Conservation (phyloP, 2,888 invertebrate genomes). For the Andrena marginata region DNA sequence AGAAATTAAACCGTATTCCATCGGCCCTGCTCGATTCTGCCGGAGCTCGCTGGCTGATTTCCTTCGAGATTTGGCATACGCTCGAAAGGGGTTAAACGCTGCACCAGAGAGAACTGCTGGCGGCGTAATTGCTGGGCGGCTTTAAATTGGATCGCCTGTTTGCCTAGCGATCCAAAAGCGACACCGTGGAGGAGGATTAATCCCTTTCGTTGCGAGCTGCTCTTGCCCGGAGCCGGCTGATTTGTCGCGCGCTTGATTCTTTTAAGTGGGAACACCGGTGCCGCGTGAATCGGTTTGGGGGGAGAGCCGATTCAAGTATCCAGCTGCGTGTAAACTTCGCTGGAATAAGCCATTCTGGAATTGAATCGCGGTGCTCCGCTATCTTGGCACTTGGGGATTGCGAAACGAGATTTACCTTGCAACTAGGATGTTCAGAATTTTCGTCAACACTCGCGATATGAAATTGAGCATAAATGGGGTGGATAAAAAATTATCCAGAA, state of each 20-base stretch:
- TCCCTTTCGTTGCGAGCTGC: background rate
- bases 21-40: slow-evolving; percentile 15
- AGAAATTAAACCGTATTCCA: slow-evolving; percentile 57
- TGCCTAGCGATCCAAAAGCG: slow-evolving; percentile 9
- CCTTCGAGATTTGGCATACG: slow-evolving; percentile 25
- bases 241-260: slow-evolving; percentile 18
- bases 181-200: slow-evolving; percentile 14
- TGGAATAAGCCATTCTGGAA: background rate
- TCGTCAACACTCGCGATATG: too few relatives aligned
- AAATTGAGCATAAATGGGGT: too few relatives aligned
- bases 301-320: too few relatives aligned
- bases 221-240: slow-evolving; percentile 3
- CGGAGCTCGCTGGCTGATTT: slow-evolving; percentile 17
- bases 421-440: background rate
- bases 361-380: background rate
- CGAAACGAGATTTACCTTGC: background rate
- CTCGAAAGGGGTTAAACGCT: slow-evolving; percentile 26
- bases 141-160: slow-evolving; percentile 20
- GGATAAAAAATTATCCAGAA: too few relatives aligned
- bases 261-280: background rate
- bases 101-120: background rate
- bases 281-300: too few relatives aligned
- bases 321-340: too few relatives aligned
- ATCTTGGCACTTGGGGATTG: background rate
- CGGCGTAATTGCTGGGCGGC: background rate